A percentile compares a stretch with the other conserved stretches of the same genome.
Evolutionary conservation across 2,113 vertebrate genomes (phyloP).

Genomic region (Regulus satrapa): DNA sequence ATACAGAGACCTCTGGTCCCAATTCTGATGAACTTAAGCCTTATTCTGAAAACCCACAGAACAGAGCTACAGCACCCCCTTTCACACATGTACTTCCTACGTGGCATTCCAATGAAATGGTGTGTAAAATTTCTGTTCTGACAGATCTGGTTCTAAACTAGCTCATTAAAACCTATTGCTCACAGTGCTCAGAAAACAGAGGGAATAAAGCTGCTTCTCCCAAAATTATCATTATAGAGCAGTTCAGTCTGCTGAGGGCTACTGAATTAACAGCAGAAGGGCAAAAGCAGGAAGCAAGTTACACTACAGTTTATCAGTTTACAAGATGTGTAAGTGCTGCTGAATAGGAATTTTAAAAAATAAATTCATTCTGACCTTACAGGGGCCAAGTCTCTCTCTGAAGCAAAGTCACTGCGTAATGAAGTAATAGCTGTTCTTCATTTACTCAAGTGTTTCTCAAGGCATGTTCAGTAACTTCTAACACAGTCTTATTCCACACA

Average conservation of each 20-base stretch:
- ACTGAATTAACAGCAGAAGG: conserved; percentile 7
- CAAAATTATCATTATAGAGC: background rate
- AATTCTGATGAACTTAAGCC: background rate
- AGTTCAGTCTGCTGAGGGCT: background rate
- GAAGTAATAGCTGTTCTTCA: conserved; percentile 14
- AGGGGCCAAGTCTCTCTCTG: conserved; percentile 36
- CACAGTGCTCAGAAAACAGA: background rate
- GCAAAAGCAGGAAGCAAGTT: conserved; percentile 30
- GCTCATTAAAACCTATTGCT: background rate
- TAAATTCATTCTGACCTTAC: conserved; percentile 61
- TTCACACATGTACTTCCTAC: background rate
- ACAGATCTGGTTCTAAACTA: background rate
- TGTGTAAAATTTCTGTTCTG: background rate
- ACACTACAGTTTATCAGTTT: background rate
- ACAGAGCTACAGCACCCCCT: background rate
- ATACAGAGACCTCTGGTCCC: background rate
- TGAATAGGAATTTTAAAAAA: background rate
- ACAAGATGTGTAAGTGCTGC: background rate
- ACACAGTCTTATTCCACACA: conserved; percentile 15
- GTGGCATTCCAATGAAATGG: background rate
- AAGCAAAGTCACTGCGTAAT: conserved; percentile 37
- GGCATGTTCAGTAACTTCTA: background rate
- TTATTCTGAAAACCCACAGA: background rate
- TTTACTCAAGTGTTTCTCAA: conserved; percentile 7
- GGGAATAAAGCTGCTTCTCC: background rate